Base-by-base conservation (phyloP, 2,888 invertebrate genomes). In the Aquatica leii region DNA sequence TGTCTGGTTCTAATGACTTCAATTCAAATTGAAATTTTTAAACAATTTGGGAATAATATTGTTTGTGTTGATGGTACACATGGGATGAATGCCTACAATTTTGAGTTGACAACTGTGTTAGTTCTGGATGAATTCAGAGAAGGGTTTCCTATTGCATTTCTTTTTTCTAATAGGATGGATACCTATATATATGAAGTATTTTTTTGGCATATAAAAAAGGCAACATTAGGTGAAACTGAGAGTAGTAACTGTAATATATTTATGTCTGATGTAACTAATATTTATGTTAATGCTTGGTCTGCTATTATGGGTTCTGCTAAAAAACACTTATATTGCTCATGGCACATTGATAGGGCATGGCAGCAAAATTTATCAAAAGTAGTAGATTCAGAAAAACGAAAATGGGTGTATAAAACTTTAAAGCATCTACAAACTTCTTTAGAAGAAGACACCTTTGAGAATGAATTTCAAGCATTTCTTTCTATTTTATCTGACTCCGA, bases 211-310 rank as follows among this genome's bases (percentile, higher is more conserved):
- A n/a, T n/a, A n/a, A n/a, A n/a, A n/a, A n/a, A n/a, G n/a, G n/a
- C n/a, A n/a, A n/a, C n/a, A n/a, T n/a, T n/a, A n/a, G n/a, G n/a
- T n/a, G n/a, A n/a, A n/a, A n/a, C n/a, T n/a, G n/a, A n/a, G n/a
- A n/a, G n/a, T n/a, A n/a, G n/a, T n/a, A n/a, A n/a, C n/a, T n/a
- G n/a, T 41, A 61, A 61, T 17, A 60, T 65, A 14, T 68, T 73
- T 51, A 68, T 73, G 72, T 65, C 70, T 14, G 70, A 73, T 58
- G 69, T 71, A 48, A 41, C 63, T 8, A 52, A 57, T 12, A 21
- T 15, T 24, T 72, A 49, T 67, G 71, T 62, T 59, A 71, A 69
- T 57, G 67, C 70, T 12, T 73, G 72, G 71, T n/a, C 52, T 8
- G 9, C 24, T 15, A 62, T 67, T 11, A 71, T 73, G 71, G 59